phyloP scores from a whole-genome alignment of 2,888 invertebrate genomes.

The Lingula anatina region DNA sequence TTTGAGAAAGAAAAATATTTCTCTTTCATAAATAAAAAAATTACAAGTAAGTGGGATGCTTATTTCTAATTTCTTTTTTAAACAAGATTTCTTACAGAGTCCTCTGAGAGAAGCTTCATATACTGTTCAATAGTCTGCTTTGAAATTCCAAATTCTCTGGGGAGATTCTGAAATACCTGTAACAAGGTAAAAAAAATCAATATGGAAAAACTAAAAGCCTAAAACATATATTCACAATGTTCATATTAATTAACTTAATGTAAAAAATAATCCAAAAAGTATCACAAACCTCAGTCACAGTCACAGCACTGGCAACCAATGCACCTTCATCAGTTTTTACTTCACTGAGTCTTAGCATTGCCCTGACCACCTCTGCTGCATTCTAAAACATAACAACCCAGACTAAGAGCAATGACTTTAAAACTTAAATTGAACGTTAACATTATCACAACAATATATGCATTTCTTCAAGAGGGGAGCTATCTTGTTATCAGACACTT shows the following conservation, averaged over 20 bases:
- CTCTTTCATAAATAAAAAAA: too few species aligned
- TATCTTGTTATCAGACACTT: too few species aligned
- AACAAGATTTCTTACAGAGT: conserved; percentile 68
- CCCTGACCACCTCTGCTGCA: conserved; percentile 44
- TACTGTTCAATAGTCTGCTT: conserved; percentile 48
- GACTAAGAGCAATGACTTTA: too few species aligned
- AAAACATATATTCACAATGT: too few species aligned
- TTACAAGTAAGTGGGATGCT: too few species aligned
- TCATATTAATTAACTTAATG: too few species aligned
- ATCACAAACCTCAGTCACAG: conserved; percentile 54
- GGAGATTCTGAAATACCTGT: conserved; percentile 36
- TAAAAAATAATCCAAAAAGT: too few species aligned
- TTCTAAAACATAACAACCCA: conserved; percentile 26
- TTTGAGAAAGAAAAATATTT: too few species aligned
- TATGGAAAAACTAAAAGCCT: too few species aligned
- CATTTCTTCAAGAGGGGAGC: neutral
- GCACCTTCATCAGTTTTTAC: conserved; percentile 38
- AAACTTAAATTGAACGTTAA: too few species aligned
- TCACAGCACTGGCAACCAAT: conserved; percentile 67
- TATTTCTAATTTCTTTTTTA: too few species aligned
- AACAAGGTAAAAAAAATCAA: conserved; percentile 12
- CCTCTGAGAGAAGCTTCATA: conserved; percentile 62
- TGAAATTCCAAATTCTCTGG: conserved; percentile 34
- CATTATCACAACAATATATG: too few species aligned
- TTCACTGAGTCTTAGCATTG: conserved; percentile 46